Evolutionary conservation across 2,797 vertebrate genomes (phyloP).

Genomic region (Pangasius djambal): DNA sequence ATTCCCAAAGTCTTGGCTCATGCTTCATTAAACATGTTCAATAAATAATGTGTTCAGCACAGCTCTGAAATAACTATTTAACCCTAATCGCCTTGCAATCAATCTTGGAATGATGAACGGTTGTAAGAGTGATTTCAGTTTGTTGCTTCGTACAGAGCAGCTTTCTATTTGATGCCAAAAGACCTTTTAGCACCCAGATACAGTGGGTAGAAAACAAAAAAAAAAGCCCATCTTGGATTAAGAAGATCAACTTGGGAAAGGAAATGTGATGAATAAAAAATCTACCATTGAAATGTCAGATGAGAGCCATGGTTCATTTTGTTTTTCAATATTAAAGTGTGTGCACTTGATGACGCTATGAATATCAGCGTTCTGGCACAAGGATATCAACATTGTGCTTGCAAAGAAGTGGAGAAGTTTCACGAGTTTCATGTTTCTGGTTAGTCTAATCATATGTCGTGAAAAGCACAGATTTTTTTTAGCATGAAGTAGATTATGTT

Average conservation of each 20-base stretch:
- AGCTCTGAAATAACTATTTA: slow-evolving; percentile 53
- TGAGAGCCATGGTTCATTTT: neutral
- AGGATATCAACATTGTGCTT: neutral
- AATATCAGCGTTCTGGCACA: too few species aligned
- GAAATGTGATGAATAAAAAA: neutral
- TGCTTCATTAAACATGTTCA: slow-evolving; percentile 41
- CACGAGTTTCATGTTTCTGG: neutral
- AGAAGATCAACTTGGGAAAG: neutral
- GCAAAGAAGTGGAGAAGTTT: neutral
- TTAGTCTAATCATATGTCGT: neutral
- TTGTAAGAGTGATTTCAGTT: slow-evolving; percentile 34
- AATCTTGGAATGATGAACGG: slow-evolving; percentile 50
- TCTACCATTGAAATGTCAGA: neutral
- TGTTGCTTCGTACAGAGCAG: slow-evolving; percentile 14
- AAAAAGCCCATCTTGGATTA: slow-evolving; percentile 25
- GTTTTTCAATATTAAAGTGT: neutral
- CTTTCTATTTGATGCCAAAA: slow-evolving; percentile 27
- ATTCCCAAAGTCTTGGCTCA: slow-evolving; percentile 27
- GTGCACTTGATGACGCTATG: neutral
- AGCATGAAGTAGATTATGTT: neutral
- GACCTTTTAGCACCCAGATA: neutral
- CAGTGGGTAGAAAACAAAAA: neutral
- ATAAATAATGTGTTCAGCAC: slow-evolving; percentile 50
- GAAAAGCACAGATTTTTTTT: neutral
- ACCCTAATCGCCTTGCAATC: slow-evolving; percentile 51